Evolutionary conservation across 2,113 vertebrate genomes (phyloP).

Genomic region (Ptychochromis oligacanthus): DNA sequence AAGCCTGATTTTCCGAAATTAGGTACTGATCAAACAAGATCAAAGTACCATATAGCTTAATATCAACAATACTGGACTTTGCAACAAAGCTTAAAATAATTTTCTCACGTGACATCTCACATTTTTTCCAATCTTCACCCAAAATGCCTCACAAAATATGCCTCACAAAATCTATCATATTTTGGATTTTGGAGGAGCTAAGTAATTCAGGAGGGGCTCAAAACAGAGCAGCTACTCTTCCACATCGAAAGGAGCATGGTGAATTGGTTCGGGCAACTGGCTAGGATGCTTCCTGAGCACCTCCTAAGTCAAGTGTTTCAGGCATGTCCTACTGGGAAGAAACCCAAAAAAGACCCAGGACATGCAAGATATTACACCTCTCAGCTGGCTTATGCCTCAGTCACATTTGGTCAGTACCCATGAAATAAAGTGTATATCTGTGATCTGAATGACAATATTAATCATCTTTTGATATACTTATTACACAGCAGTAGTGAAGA

Average conservation of each 20-base stretch:
- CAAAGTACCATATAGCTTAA: neutral
- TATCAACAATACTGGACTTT: neutral
- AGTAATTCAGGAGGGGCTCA: neutral
- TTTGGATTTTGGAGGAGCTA: neutral
- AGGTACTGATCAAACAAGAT: neutral
- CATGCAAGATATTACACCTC: neutral
- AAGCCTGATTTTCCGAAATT: neutral
- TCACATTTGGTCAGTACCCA: neutral
- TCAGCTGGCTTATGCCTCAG: neutral
- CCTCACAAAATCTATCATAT: neutral
- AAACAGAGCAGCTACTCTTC: neutral
- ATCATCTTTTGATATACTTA: neutral
- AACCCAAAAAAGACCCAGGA: neutral
- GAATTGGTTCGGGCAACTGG: neutral
- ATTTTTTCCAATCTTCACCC: neutral
- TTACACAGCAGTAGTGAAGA: no score
- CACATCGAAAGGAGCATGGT: neutral
- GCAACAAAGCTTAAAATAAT: neutral
- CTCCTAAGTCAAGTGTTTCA: no score
- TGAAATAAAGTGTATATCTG: neutral
- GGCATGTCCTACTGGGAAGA: neutral
- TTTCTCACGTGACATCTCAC: neutral
- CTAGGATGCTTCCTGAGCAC: no score
- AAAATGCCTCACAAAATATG: neutral
- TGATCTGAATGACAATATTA: neutral